Evolutionary conservation across 1,140 invertebrate species (phyloP), one percentile per base, ranked within the genome.

Genomic region (Nasonia vitripennis): DNA sequence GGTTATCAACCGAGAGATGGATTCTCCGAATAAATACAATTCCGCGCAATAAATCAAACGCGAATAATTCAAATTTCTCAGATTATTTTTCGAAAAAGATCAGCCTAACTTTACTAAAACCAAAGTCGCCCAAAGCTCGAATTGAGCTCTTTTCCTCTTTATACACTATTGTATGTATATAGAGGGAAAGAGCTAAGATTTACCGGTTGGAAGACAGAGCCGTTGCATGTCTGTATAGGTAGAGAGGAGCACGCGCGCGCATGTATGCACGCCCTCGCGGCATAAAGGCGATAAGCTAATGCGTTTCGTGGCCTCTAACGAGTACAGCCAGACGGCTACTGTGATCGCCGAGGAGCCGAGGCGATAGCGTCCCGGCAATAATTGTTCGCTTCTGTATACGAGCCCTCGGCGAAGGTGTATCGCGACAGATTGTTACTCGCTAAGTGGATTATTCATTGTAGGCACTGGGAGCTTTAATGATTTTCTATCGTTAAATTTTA

Each of bases 261-360:
- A 73, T 34, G 23, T 71, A 34, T 71, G 34, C 70, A 73, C 34
- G 70, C 27, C 34, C 27, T 73, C 70, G 11, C 70, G 70, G 27
- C 6, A 62, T 62, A 62, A 75, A 62, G 67, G 85, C 77, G 89
- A 90, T 90, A 90, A 90, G 89, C 89, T 90, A 90, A 90, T 90
- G 89, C 88, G 85, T 90, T 89, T 85, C 87, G 88, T 88, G 89
- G 87, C 84, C 34, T 89, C 88, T 90, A 90, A 90, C 90, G 89
- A 90, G 88, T 71, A 71, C 17, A 37, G 37, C 31, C 20, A 31
- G 27, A 71, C 37, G 31, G 12, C 37, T 45, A 75, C 73, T 75
- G 73, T 17, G 31, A 27, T 34, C 73, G 9, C 3, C 68, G 11
- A 31, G 68, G 10, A 34, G 31, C 27, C 10, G 68, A 34, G 11